Conservation (phyloP, 1,140 invertebrate genomes). For the Musca domestica region DNA sequence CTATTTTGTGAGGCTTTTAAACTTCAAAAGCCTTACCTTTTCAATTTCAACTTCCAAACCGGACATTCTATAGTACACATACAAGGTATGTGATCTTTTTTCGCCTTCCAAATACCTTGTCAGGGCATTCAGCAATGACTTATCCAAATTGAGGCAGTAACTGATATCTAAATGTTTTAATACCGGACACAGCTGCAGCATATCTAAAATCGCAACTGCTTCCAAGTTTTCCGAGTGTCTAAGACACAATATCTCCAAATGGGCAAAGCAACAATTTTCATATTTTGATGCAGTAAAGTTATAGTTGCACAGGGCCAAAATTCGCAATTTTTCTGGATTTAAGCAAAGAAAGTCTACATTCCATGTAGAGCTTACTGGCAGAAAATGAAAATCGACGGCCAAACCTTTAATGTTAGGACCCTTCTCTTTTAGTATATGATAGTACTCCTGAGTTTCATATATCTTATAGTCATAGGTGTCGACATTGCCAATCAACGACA, state of each 20-base stretch:
- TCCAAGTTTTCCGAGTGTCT: slow-evolving; percentile 38
- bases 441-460: slow-evolving; percentile 42
- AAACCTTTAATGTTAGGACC: slow-evolving; percentile 35
- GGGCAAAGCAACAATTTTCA: slow-evolving; percentile 31
- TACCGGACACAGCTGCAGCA: slow-evolving; percentile 37
- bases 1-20: neutral
- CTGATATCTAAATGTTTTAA: slow-evolving; percentile 42
- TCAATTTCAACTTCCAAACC: slow-evolving; percentile 44
- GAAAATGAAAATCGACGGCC: slow-evolving; percentile 44
- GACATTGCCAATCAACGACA: slow-evolving; percentile 31
- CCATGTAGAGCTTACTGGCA: slow-evolving; percentile 42
- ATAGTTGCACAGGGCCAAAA: slow-evolving; percentile 43
- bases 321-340: slow-evolving; percentile 30
- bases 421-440: slow-evolving; percentile 40
- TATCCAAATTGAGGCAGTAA: slow-evolving; percentile 38
- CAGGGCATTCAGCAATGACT: slow-evolving; percentile 33
- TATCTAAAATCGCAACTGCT: slow-evolving; percentile 37
- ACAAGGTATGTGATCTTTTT: slow-evolving; percentile 27
- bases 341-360: slow-evolving; percentile 35
- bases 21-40: slow-evolving; percentile 24
- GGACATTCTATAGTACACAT: slow-evolving; percentile 37
- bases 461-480: slow-evolving; percentile 44
- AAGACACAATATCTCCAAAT: slow-evolving; percentile 38
- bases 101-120: slow-evolving; percentile 35
- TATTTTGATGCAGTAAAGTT: slow-evolving; percentile 23